phyloP scores from a whole-genome alignment of 2,797 vertebrate genomes.

The Sebastiscus tertius region DNA sequence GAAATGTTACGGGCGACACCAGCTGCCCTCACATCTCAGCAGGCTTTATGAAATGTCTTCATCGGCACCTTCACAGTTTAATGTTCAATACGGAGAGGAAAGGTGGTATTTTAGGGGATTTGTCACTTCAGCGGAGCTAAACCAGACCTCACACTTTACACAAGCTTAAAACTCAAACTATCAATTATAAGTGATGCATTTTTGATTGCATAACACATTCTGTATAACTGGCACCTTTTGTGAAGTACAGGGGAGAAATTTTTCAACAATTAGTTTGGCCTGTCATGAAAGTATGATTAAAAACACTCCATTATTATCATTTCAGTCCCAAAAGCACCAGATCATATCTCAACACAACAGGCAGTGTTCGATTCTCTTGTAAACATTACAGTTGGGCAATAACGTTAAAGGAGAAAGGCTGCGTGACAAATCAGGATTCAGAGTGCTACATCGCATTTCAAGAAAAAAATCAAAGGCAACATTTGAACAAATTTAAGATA shows the following conservation, averaged over 20 bases:
- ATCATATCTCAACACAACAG: slow-evolving; percentile 49
- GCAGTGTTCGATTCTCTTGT: slow-evolving; percentile 71
- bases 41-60: slow-evolving; percentile 30
- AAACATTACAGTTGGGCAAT: slow-evolving; percentile 58
- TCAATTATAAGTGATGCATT: slow-evolving; percentile 14
- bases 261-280: slow-evolving; percentile 23
- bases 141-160: slow-evolving; percentile 8
- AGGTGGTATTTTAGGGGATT: not conserved
- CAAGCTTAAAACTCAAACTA: slow-evolving; percentile 18
- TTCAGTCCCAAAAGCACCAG: slow-evolving; percentile 52
- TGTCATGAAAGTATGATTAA: slow-evolving; percentile 11
- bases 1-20: slow-evolving; percentile 7
- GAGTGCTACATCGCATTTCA: slow-evolving; percentile 8
- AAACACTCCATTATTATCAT: slow-evolving; percentile 25
- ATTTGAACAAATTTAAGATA: slow-evolving; percentile 19
- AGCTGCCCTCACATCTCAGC: slow-evolving; percentile 11
- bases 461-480: slow-evolving; percentile 31
- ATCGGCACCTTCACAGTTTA: slow-evolving; percentile 40
- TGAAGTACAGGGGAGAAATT: slow-evolving; percentile 3
- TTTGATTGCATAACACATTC: slow-evolving; percentile 35
- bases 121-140: slow-evolving; percentile 7
- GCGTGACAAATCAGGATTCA: slow-evolving; percentile 25
- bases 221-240: slow-evolving; percentile 3
- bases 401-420: slow-evolving; percentile 38
- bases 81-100: slow-evolving; percentile 3